Base-by-base conservation (phyloP, 1,140 invertebrate species). In the Palaemon carinicauda region DNA sequence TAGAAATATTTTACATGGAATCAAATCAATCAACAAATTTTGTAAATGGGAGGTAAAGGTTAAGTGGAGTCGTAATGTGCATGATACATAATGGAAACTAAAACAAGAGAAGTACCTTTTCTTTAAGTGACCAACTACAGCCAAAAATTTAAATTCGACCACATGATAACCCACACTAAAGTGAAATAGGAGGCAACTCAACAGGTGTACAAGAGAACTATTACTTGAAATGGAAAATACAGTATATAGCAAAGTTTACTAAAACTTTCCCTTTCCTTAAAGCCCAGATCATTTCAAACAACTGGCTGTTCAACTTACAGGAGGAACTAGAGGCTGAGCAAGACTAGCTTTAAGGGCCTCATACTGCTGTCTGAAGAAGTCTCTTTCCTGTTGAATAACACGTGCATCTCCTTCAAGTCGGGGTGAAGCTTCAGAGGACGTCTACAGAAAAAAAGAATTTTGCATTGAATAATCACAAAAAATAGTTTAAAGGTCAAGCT, bases 321-420 rank as follows among this genome's bases (percentile, higher is more conserved):
- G 82, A 79, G 82, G 74, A 21, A 41, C 41, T 41, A 53, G 3
- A 4, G 82, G 75, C 74, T 85, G 82, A 29, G 82, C 71, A 56
- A 85, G 31, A 33, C 54, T 79, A 41, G 74, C 75, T 17, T 85
- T 85, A 33, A 85, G 75, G 52, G 78, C 79, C 60, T 85, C 82
- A 79, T 85, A 85, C 75, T 85, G 82, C 50, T 85, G 82, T 15
- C 33, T 53, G 56, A 69, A 85, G 74, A 85, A 85, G 17, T 85
- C 82, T 52, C 82, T 56, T 19, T 85, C 82, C 75, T 85, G 82
- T 50, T 85, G 82, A 56, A 29, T 78, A 10, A 78, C 60, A n/a
- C 73, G 41, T 41, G 65, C 21, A 12, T 79, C 75, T 3, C 9
- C 19, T 2, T 79, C 75, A 29, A 60, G 33, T 17, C 21, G 82